These are phyloP conservation scores for Scaptomyza graminum DNA, from an alignment of 1,140 invertebrate genomes.

Conservation along the genomic window DNA sequence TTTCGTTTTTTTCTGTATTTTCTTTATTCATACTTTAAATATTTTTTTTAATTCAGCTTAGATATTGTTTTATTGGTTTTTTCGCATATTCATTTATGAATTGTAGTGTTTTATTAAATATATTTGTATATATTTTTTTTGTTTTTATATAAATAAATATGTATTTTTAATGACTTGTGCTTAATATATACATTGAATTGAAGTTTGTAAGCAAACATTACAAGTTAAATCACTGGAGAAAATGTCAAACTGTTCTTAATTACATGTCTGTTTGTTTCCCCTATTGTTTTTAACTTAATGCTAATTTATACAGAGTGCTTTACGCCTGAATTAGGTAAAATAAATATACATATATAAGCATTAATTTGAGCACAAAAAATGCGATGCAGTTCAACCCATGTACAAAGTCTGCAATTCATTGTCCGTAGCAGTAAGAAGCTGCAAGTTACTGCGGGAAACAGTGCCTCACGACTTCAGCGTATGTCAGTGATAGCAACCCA, in stretches of 20 bases:
- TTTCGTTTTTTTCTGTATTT: slow-evolving; percentile 22
- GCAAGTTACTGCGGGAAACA: slow-evolving; percentile 61
- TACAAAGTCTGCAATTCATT: slow-evolving; percentile 70
- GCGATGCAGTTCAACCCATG: slow-evolving; percentile 47
- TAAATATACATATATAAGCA: slow-evolving; percentile 64
- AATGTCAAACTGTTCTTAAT: slow-evolving; percentile 20
- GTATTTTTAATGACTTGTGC: slow-evolving; percentile 80
- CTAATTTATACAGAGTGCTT: slow-evolving; percentile 71
- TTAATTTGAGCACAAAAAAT: slow-evolving; percentile 42
- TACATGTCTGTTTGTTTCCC: neutral
- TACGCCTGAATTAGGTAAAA: slow-evolving; percentile 63
- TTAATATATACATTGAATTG: slow-evolving; percentile 66
- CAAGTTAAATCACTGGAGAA: slow-evolving; percentile 71
- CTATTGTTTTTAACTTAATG: slow-evolving; percentile 57
- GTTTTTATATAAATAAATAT: slow-evolving; percentile 54
- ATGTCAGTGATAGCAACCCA: slow-evolving; percentile 81
- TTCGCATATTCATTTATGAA: slow-evolving; percentile 28
- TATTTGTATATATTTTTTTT: slow-evolving; percentile 4
- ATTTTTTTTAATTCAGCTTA: neutral
- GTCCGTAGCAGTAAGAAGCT: slow-evolving; percentile 36
- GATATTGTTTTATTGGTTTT: slow-evolving; percentile 33
- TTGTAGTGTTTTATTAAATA: slow-evolving; percentile 8
- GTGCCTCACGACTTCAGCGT: slow-evolving; percentile 71
- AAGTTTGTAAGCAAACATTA: slow-evolving; percentile 63
- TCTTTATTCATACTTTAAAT: neutral